Percentiles rank a stretch among this genome's conserved stretches.
These are phyloP conservation scores for Artemia franciscana DNA, from an alignment of 1,140 invertebrate genomes.

Conservation along the genomic window DNA sequence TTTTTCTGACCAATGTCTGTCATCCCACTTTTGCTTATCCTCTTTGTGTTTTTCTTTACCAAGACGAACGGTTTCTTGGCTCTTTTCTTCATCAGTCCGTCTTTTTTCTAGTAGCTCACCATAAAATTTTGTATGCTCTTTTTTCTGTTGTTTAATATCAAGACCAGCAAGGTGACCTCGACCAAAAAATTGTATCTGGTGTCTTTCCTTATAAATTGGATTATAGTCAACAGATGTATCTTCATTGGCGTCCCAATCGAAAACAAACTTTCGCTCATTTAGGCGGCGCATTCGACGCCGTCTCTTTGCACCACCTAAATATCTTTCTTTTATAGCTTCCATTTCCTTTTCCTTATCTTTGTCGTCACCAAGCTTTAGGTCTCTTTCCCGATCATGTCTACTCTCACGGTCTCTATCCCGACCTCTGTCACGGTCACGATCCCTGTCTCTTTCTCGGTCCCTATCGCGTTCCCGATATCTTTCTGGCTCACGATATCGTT, in stretches of 20 bases:
- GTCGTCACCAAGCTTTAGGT: conserved; percentile 17
- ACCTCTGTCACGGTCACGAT: conserved; percentile 14
- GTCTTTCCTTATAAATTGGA: conserved; percentile 79
- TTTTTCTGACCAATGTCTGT: conserved; percentile 97
- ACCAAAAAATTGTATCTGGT: conserved; percentile 91
- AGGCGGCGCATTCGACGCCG: conserved; percentile 70
- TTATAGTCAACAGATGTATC: conserved; percentile 98
- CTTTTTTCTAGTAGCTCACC: conserved; percentile 83
- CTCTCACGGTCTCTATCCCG: conserved; percentile 21
- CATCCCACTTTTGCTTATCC: conserved; percentile 96
- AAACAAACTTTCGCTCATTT: conserved; percentile 98
- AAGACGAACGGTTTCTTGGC: conserved; percentile 79
- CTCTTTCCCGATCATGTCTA: conserved; percentile 17
- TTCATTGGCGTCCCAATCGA: conserved; percentile 98
- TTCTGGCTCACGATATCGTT: no score
- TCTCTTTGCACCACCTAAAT: conserved; percentile 81
- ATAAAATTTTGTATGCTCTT: conserved; percentile 95
- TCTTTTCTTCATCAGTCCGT: conserved; percentile 86
- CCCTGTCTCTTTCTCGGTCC: conserved; percentile 11
- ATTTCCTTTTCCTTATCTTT: conserved; percentile 78
- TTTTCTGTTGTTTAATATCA: conserved; percentile 88
- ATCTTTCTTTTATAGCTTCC: conserved; percentile 80
- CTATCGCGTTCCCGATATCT: not conserved
- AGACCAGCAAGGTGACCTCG: conserved; percentile 92
- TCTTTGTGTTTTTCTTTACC: conserved; percentile 87